Percentiles rank a stretch among this genome's conserved stretches.
Conservation (phyloP, 2,113 vertebrate genomes). For the Bubo scandiacus region DNA sequence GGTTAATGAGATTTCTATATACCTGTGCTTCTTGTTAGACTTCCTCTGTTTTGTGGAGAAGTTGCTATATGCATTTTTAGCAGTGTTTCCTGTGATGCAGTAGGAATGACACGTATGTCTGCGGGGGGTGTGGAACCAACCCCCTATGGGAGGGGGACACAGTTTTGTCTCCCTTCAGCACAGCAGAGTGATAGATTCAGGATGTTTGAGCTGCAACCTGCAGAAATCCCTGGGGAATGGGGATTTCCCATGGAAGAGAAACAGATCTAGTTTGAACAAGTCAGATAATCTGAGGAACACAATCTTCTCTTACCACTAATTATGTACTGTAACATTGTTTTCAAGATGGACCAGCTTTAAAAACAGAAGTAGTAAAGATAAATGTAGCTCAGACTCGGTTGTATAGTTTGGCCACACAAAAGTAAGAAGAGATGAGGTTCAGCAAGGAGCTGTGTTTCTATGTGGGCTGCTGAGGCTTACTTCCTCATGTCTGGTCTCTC, state of each 20-base stretch:
- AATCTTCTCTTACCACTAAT: neutral
- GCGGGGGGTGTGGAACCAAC: neutral
- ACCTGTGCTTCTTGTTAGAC: neutral
- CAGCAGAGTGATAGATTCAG: neutral
- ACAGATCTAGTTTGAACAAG: neutral
- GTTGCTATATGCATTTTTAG: neutral
- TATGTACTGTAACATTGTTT: neutral
- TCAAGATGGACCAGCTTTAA: neutral
- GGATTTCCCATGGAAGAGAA: neutral
- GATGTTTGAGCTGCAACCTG: neutral
- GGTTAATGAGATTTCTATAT: neutral
- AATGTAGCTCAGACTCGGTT: neutral
- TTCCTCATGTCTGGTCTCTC: neutral
- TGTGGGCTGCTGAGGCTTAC: neutral
- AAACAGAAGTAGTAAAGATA: neutral
- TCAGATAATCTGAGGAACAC: neutral
- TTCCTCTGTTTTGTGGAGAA: neutral
- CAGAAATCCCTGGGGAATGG: neutral
- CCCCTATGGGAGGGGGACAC: rapidly evolving
- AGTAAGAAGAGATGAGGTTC: neutral
- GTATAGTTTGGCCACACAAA: neutral
- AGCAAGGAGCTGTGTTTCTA: neutral
- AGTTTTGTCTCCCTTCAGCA: neutral
- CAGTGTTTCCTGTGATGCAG: neutral
- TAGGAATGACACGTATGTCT: neutral